Evolutionary conservation across 2,797 vertebrate genomes (phyloP), one percentile per base, ranked within the genome.

Genomic region (Rachycentron canadum): DNA sequence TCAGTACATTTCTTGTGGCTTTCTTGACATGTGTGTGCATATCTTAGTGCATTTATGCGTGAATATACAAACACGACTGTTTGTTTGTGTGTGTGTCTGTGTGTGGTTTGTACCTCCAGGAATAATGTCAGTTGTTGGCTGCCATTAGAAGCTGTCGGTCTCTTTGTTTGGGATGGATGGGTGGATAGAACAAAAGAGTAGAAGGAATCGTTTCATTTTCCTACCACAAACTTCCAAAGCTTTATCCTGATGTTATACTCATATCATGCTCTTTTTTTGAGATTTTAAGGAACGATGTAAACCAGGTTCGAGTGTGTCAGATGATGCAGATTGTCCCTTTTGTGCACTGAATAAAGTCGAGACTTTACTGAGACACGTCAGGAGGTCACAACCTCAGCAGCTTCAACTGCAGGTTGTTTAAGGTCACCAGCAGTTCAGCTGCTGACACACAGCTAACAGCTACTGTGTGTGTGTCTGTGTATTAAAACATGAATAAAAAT

Each of bases 381-480:
- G 60, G 66, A 83, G 82, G 81, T 86, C 69, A 4, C 16, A 56
- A 71, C 83, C 76, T 68, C 71, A 0, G 55, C 77, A 67, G 78
- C 73, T 76, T 69, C 71, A 28, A 17, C 81, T 82, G 71, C 73
- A 89, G 88, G 85, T 89, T 87, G 81, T 88, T 81, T 86, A 66
- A 89, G 88, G 88, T 93, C 86, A 83, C 17, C 43, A 14, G 34
- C 70, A 91, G 87, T 87, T 92, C 89, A 89, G 76, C 81, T 83
- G 62, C 73, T 50, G 66, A 82, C 67, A 45, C 7, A 28, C 32
- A 56, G 47, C 58, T 50, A 66, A 58, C 69, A 55, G 53, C 75
- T 72, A 70, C 52, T 80, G 25, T 75, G 34, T 71, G 63, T 59
- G 59, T 57, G 41, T 52, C 23, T 52, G 57, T 43, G 32, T 64